A percentile compares a stretch with the other conserved stretches of the same genome.
Evolutionary conservation across 2,113 vertebrate species (phyloP).

Genomic region (Jacana jacana): DNA sequence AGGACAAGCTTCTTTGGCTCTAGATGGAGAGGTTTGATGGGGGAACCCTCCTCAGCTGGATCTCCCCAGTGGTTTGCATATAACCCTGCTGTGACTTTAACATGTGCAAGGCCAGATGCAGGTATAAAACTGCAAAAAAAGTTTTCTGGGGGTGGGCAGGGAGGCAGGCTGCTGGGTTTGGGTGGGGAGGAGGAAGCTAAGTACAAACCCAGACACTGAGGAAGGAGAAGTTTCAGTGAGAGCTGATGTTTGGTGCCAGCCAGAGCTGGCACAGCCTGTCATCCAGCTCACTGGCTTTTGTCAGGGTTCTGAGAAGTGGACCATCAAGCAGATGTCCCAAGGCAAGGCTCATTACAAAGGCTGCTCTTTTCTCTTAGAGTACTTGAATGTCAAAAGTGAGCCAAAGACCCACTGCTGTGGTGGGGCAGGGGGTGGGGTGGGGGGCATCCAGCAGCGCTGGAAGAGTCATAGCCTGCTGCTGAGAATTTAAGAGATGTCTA

Average conservation of each 20-base stretch:
- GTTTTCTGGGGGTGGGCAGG: neutral
- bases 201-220: neutral
- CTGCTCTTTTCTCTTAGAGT: neutral
- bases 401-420: neutral
- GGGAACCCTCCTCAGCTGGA: neutral
- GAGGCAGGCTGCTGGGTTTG: neutral
- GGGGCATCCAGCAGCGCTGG: neutral
- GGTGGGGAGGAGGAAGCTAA: neutral
- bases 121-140: rapidly evolving
- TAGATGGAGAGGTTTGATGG: neutral
- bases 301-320: neutral
- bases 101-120: neutral
- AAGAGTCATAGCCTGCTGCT: neutral
- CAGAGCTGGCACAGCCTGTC: neutral
- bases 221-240: neutral
- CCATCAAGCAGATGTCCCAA: neutral
- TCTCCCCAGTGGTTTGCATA: neutral
- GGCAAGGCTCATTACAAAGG: neutral
- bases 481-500: neutral
- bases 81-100: neutral
- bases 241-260: neutral
- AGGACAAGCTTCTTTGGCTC: conserved; percentile 19
- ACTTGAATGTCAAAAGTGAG: neutral
- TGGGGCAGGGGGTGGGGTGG: too few relatives aligned
- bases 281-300: rapidly evolving